Conservation (phyloP, 2,797 vertebrate genomes). For the Acrossocheilus wenchowensis region DNA sequence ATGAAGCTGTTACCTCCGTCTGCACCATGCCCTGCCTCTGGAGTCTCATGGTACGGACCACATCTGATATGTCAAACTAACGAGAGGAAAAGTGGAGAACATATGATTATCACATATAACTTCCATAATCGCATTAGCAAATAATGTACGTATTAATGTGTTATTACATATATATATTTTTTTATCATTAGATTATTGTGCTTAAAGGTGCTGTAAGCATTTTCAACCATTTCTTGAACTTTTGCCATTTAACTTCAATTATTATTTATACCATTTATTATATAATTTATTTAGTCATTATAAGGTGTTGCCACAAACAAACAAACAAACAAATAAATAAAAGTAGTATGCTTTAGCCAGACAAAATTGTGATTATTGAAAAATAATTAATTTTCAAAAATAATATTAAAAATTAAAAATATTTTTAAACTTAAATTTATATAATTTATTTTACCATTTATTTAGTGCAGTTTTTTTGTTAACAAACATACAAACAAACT, state of each 20-base stretch:
- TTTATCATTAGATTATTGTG: too few species aligned
- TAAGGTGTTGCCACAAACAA: background rate
- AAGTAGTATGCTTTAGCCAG: background rate
- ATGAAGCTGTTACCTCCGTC: conserved; percentile 84
- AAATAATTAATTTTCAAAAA: too few species aligned
- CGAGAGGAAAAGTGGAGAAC: conserved; percentile 52
- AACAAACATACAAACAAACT: too few species aligned
- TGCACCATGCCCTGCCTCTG: conserved; percentile 98
- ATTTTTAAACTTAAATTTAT: too few species aligned
- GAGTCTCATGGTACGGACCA: conserved; percentile 95
- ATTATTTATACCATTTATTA: background rate
- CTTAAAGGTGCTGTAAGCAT: too few species aligned
- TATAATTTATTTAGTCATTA: background rate
- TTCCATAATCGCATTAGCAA: background rate
- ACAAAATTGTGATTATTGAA: background rate
- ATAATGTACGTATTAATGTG: background rate
- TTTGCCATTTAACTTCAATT: background rate
- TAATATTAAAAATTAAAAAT: too few species aligned
- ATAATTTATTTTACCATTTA: too few species aligned
- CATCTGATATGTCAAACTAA: conserved; percentile 94
- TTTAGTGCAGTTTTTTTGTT: too few species aligned
- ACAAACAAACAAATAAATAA: background rate
- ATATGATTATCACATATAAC: background rate
- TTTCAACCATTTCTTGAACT: background rate
- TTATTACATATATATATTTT: too few species aligned